Evolutionary conservation across 2,888 invertebrate genomes (phyloP).

Genomic region (Phyllotreta striolata): DNA sequence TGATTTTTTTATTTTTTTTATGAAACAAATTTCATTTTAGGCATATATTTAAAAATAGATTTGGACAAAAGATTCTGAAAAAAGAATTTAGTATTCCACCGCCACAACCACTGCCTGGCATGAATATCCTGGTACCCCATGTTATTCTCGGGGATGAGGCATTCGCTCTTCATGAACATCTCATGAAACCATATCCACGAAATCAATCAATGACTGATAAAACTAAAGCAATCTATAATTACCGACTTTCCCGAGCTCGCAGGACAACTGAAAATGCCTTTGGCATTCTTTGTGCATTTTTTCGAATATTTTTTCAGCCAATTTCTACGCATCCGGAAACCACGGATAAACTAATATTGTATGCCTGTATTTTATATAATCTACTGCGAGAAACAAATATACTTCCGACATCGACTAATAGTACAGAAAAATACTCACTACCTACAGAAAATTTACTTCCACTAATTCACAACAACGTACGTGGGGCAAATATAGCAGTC

Average conservation of each 20-base stretch:
- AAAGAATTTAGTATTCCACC: conserved; percentile 38
- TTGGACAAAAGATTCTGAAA: conserved; percentile 37
- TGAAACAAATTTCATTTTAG: conserved; percentile 30
- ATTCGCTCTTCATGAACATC: conserved; percentile 32
- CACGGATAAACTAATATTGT: conserved; percentile 34
- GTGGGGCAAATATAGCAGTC: conserved; percentile 31
- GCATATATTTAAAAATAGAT: conserved; percentile 41
- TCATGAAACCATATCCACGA: conserved; percentile 37
- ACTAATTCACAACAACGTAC: conserved; percentile 29
- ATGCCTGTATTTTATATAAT: conserved; percentile 37
- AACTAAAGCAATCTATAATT: conserved; percentile 36
- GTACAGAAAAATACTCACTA: conserved; percentile 26
- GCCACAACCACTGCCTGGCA: conserved; percentile 32
- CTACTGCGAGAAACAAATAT: conserved; percentile 35
- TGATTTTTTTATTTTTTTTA: conserved; percentile 10
- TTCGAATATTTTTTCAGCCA: conserved; percentile 35
- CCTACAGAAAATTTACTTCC: conserved; percentile 38
- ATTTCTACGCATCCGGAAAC: conserved; percentile 34
- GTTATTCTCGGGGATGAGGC: conserved; percentile 35
- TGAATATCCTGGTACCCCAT: conserved; percentile 31
- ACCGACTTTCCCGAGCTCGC: conserved; percentile 35
- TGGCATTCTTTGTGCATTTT: conserved; percentile 36
- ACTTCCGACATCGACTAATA: conserved; percentile 30
- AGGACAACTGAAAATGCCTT: conserved; percentile 38
- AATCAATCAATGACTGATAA: conserved; percentile 35